Base-by-base conservation (phyloP, 2,113 vertebrate genomes). In the Isichthys henryi region DNA sequence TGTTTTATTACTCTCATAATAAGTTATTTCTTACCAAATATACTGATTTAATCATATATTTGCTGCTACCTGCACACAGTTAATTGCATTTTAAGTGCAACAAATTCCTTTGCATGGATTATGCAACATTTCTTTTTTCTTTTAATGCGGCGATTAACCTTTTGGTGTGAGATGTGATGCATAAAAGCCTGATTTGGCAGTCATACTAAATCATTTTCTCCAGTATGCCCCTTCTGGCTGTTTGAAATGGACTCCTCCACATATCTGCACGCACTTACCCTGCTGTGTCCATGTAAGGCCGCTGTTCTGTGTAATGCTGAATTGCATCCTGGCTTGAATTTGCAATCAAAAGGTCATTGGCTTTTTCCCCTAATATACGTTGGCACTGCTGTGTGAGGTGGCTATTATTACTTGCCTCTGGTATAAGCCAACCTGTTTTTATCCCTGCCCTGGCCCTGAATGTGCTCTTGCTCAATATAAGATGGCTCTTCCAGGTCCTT, bases 1-100 rank as follows among this genome's bases (percentile, higher is more conserved):
- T 84, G 80, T 45, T 45, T 48, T 84, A 46, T 83, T 83, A 83
- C 43, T 84, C 39, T 84, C 21, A 23, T 84, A 46, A 46, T 83
- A 27, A 84, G 43, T 10, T 46, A n/a, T 84, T 13, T 46, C 45
- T 84, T 84, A 48, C 45, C 45, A 45, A 45, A 39, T 45, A 3
- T 82, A 21, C 53, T 27, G n/a, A 19, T 80, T 43, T 48, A 5
- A 48, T 46, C 8, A n/a, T 23, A 23, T 48, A 48, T 48, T 46
- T 84, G 2, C 45, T 48, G 82, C 80, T 66, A 31, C 70, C 70
- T 77, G 31, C 17, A 19, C 82, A 46, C 43, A 46, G 21, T 10
- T 84, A 84, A 84, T 43, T 84, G 82, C 82, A 84, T 84, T 84
- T 84, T 27, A 84, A 84, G 21, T 46, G 46, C 80, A 82, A 82